phyloP scores from a whole-genome alignment of 2,113 vertebrate genomes.

The Alligator sinensis region DNA sequence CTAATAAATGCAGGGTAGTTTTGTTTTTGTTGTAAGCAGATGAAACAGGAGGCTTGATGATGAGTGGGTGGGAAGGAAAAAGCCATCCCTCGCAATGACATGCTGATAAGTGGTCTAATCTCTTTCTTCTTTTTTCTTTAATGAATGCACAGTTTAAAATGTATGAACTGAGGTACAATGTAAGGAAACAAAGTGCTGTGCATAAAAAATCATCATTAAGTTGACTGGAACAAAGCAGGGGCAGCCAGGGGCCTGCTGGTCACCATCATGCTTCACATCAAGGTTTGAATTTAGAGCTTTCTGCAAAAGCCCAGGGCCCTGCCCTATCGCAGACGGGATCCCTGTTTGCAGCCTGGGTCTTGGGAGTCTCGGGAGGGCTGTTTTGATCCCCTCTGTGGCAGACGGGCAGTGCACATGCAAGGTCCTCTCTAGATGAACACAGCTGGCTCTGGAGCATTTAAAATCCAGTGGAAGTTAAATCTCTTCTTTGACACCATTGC shows the following conservation, averaged over 20 bases:
- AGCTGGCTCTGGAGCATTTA: background rate
- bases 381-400: background rate
- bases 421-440: background rate
- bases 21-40: background rate
- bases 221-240: background rate
- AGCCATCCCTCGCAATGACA: background rate
- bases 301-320: background rate
- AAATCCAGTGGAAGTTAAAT: background rate
- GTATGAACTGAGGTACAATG: background rate
- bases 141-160: background rate
- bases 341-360: background rate
- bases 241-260: background rate
- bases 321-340: background rate
- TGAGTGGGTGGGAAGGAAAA: background rate
- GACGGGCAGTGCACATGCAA: no score
- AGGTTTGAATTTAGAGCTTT: background rate
- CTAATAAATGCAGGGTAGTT: background rate
- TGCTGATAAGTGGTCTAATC: background rate
- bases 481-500: background rate
- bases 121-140: background rate
- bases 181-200: background rate
- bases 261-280: background rate
- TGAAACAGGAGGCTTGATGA: background rate
- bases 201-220: background rate
- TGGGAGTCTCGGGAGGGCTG: background rate